Percentiles rank a stretch among this genome's conserved stretches.
phyloP scores from a whole-genome alignment of 2,888 invertebrate genomes.

The Elegia similella region DNA sequence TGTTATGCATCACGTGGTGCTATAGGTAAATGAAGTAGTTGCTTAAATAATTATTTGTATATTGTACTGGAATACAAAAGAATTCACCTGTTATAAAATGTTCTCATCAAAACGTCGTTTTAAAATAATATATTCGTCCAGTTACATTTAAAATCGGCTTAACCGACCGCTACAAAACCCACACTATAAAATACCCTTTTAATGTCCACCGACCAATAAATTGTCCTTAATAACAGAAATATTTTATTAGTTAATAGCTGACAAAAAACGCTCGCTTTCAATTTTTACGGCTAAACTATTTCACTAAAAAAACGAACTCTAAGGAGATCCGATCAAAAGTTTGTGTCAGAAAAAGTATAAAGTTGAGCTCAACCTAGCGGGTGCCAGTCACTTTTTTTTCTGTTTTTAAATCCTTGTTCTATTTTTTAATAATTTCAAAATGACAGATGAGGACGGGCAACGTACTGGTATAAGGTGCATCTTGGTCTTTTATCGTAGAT shows the following conservation, averaged over 20 bases:
- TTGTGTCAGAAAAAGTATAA: conserved; percentile 76
- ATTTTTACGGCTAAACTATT: conserved; percentile 69
- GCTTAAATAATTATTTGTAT: neutral
- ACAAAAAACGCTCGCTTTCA: conserved; percentile 69
- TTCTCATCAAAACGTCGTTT: conserved; percentile 13
- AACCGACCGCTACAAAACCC: conserved; percentile 58
- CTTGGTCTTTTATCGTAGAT: conserved; percentile 42
- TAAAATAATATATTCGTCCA: conserved; percentile 49
- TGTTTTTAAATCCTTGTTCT: conserved; percentile 33
- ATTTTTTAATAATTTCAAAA: conserved; percentile 63
- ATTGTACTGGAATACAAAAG: neutral
- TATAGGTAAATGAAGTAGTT: too few relatives aligned
- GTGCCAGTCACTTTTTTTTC: conserved; percentile 58
- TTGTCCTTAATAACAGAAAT: conserved; percentile 74
- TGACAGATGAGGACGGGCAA: conserved; percentile 74
- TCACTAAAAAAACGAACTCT: conserved; percentile 58
- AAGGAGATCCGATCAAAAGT: conserved; percentile 70
- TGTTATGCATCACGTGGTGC: too few relatives aligned
- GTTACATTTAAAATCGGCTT: conserved; percentile 49
- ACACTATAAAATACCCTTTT: conserved; percentile 73
- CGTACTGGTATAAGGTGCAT: conserved; percentile 49
- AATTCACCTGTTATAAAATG: neutral
- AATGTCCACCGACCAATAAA: conserved; percentile 69
- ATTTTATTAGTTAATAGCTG: conserved; percentile 63
- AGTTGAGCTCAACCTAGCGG: conserved; percentile 64